Percentiles rank a stretch among this genome's conserved stretches.
These are phyloP conservation scores for Ditylenchus weischeri DNA, from an alignment of 2,888 invertebrate species.

Conservation along the genomic window DNA sequence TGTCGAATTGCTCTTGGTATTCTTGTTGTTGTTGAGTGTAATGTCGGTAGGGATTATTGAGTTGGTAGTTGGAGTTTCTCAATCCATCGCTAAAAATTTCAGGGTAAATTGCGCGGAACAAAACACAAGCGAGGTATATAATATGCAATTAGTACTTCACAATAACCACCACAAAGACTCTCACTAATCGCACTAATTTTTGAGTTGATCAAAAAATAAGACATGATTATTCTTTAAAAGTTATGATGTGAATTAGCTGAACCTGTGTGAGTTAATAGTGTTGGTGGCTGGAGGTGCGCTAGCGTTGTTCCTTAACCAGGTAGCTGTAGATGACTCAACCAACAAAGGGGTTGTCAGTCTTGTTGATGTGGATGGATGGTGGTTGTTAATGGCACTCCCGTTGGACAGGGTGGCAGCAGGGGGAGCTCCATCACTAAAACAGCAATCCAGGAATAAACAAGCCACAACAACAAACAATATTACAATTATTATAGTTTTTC, in stretches of 20 bases:
- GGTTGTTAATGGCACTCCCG: not conserved
- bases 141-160: too few relatives aligned
- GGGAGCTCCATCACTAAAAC: not conserved
- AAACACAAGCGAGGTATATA: too few relatives aligned
- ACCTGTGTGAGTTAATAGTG: conserved; percentile 9
- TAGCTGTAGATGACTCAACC: not conserved
- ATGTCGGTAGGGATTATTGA: conserved; percentile 10
- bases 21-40: conserved; percentile 4
- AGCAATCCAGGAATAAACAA: not conserved
- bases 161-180: too few relatives aligned
- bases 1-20: conserved; percentile 15
- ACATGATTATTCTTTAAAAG: too few relatives aligned
- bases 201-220: too few relatives aligned
- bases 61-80: conserved; percentile 3
- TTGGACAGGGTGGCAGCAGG: not conserved
- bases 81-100: too few relatives aligned
- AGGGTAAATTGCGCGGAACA: too few relatives aligned
- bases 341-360: not conserved
- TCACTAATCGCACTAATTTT: too few relatives aligned
- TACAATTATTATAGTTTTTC: too few relatives aligned
- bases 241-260: not conserved
- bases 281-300: conserved; percentile 14
- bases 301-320: conserved; percentile 1
- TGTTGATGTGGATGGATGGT: not conserved
- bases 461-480: not conserved